Evolutionary conservation across 2,797 vertebrate species (phyloP).

Genomic region (Hephaestus fuliginosus): DNA sequence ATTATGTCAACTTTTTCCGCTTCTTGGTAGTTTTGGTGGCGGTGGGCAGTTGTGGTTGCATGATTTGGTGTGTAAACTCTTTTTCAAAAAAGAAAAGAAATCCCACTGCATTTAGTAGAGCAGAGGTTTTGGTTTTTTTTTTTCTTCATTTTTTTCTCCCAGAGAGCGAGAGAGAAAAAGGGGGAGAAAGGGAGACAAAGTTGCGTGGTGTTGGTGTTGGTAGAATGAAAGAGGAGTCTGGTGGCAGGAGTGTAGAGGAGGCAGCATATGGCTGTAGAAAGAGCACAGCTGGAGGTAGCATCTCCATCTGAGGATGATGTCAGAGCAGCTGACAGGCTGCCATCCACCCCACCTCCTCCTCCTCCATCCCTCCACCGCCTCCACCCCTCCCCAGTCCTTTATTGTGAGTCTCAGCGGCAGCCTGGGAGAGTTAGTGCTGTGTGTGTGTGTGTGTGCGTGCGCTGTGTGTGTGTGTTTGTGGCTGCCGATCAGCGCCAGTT

Average conservation of each 20-base stretch:
- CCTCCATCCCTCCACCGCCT: conserved; percentile 74
- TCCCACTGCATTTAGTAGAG: conserved; percentile 77
- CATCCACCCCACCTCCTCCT: conserved; percentile 90
- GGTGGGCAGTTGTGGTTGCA: conserved; percentile 37
- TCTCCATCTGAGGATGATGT: conserved; percentile 99
- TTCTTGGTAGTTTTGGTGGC: conserved; percentile 63
- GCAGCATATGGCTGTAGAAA: conserved; percentile 99
- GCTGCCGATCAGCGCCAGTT: conserved; percentile 83
- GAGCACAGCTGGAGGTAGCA: conserved; percentile 99
- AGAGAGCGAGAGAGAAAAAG: conserved; percentile 59
- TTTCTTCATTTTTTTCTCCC: not conserved
- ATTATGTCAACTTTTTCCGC: conserved; percentile 68
- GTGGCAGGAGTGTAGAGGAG: conserved; percentile 99
- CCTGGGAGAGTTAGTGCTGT: conserved; percentile 94
- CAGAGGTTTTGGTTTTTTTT: conserved; percentile 24
- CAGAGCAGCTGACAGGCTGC: conserved; percentile 99
- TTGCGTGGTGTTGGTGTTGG: conserved; percentile 88
- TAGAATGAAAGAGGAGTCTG: conserved; percentile 99
- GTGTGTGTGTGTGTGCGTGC: conserved; percentile 92
- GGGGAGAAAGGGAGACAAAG: conserved; percentile 94
- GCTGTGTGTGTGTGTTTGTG: conserved; percentile 82
- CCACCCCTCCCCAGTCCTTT: conserved; percentile 94
- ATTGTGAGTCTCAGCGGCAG: conserved; percentile 97
- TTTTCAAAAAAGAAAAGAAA: conserved; percentile 63
- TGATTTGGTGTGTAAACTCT: conserved; percentile 63